phyloP scores from a whole-genome alignment of 2,113 vertebrate species.

The Melanostigma gelatinosum region DNA sequence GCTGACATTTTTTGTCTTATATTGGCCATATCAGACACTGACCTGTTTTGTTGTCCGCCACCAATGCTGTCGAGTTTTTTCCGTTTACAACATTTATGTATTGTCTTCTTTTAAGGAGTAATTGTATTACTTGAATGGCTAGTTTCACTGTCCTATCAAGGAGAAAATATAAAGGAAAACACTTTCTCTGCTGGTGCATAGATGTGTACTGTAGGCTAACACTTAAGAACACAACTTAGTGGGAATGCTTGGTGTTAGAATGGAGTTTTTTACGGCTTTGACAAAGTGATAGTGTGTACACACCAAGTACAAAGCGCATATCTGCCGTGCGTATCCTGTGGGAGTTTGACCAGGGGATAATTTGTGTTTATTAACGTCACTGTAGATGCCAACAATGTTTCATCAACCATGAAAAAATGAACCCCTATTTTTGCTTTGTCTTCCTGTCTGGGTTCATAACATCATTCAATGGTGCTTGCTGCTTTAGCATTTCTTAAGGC shows the following conservation, averaged over 20 bases:
- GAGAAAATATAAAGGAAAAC: not conserved
- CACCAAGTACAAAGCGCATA: too few relatives aligned
- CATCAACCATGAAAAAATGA: too few relatives aligned
- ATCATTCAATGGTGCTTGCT: not conserved
- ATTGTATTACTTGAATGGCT: not conserved
- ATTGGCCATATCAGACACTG: not conserved
- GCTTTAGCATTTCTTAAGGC: slow-evolving; percentile 15
- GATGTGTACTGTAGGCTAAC: not conserved
- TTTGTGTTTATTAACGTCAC: too few relatives aligned
- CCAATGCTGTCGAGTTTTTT: not conserved
- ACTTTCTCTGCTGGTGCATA: not conserved
- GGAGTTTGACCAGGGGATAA: too few relatives aligned
- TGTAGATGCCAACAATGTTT: too few relatives aligned
- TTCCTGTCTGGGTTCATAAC: too few relatives aligned
- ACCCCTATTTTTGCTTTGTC: too few relatives aligned
- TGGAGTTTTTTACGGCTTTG: too few relatives aligned
- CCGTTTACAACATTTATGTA: not conserved
- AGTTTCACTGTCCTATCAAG: not conserved
- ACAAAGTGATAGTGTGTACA: too few relatives aligned
- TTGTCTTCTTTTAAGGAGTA: not conserved
- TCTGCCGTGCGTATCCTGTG: too few relatives aligned
- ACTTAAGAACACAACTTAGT: not conserved
- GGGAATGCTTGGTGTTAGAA: too few relatives aligned
- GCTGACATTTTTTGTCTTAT: not conserved
- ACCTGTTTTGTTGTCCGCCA: not conserved